Evolutionary conservation across 2,113 vertebrate genomes (phyloP).

Genomic region (Muntiacus muntjak): DNA sequence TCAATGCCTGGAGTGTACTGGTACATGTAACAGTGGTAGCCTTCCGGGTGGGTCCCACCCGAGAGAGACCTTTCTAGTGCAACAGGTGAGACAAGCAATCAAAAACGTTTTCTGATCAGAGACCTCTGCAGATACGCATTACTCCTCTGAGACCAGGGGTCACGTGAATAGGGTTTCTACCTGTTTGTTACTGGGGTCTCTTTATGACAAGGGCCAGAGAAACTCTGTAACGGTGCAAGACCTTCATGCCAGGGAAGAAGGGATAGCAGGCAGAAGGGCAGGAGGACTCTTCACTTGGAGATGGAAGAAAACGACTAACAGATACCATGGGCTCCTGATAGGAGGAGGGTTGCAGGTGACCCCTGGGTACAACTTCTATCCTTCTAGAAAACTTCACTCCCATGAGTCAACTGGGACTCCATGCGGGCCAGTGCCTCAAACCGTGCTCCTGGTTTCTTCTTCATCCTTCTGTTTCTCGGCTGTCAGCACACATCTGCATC

Average conservation of each 20-base stretch:
- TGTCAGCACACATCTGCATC: not conserved
- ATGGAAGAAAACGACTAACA: not conserved
- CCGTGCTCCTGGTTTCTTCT: not conserved
- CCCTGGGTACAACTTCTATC: rapidly evolving
- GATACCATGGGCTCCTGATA: no score
- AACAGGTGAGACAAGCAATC: not conserved
- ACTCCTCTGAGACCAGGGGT: not conserved
- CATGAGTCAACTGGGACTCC: not conserved
- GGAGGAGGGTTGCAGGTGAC: not conserved
- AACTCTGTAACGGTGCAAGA: not conserved
- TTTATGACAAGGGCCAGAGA: not conserved
- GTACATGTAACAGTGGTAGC: rapidly evolving
- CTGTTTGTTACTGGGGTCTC: not conserved
- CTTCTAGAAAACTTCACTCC: not conserved
- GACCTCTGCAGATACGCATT: not conserved
- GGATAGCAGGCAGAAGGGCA: not conserved
- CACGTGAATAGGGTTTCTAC: not conserved
- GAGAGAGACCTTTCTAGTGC: not conserved
- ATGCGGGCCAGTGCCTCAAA: rapidly evolving
- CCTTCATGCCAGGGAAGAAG: not conserved
- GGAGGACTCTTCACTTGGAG: not conserved
- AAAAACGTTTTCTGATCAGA: not conserved
- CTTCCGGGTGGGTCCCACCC: not conserved
- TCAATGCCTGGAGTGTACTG: rapidly evolving
- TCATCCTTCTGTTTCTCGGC: not conserved